Evolutionary conservation across 2,888 invertebrate genomes (phyloP), one percentile per base, ranked within the genome.

Genomic region (Caenorhabditis doughertyi): DNA sequence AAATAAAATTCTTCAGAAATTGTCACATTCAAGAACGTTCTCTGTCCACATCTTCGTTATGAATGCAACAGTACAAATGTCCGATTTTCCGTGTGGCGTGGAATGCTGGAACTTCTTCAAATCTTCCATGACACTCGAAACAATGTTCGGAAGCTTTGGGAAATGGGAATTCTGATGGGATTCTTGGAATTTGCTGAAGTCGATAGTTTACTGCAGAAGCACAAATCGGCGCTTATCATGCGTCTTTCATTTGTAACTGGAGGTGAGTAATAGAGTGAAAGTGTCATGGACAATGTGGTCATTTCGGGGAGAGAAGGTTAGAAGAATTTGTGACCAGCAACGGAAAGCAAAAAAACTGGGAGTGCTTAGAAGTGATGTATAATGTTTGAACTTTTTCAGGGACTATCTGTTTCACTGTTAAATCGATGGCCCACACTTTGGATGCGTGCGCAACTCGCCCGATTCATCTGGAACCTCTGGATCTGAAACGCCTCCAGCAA

Each of bases 41-140:
- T 91, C 8, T 91, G 91, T 68, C 91, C 91, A 2, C 91, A 91
- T 83, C 83, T 91, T 18, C 85, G 89, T 16, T 91, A 90, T 70
- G 89, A 89, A 55, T 88, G 88, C 58, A 88, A 89, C 47, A 86
- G 83, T 32, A 87, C 86, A 21, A 89, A 90, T 58, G 87, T 90
- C 25, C 80, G 88, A 23, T 91, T 91, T 77, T 90, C 90, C 39
- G 86, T 91, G 1, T 91, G 89, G 89, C 84, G 90, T 21, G 90
- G 89, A 81, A 89, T 91, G 90, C 84, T 91, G 56, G 91, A 91
- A 56, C 84, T 91, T 47, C 85, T 91, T n/a, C 91, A 91, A 71
- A 86, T 91, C 39, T 91, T 91, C 85, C 90, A 89, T 42, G 87
- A 86, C 62, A 65, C 84, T 2, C 60, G 89, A 21, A 90, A 89